Percentiles rank a stretch among this genome's conserved stretches.
Conservation (phyloP, 2,888 invertebrate genomes). For the Arrhopalites spinosus region DNA sequence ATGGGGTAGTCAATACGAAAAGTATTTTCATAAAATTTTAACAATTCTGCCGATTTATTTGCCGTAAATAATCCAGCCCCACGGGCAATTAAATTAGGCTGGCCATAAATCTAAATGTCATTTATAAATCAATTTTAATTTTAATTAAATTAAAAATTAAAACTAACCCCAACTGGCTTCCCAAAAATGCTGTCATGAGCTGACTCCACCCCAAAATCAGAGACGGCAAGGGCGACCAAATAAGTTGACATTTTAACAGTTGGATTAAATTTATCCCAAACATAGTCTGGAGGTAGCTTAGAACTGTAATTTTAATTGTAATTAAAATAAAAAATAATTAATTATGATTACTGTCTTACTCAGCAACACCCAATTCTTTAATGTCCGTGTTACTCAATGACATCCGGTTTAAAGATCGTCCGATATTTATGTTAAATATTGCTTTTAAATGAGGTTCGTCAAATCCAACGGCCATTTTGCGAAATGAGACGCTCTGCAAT, state of each 20-base stretch:
- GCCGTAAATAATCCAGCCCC: constrained; percentile 30
- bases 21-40: constrained; percentile 31
- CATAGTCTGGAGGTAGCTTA: constrained; percentile 5
- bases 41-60: constrained; percentile 41
- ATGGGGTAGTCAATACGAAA: neutral
- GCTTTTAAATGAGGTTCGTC: constrained; percentile 48
- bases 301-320: constrained; percentile 1
- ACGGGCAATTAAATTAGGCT: constrained; percentile 26
- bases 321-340: neutral
- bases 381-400: constrained; percentile 44
- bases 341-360: neutral
- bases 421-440: constrained; percentile 40
- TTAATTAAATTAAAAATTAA: neutral
- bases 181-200: constrained; percentile 23
- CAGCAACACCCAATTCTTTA: neutral
- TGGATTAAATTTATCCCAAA: constrained; percentile 15
- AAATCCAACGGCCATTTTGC: too few species aligned
- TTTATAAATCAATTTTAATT: neutral
- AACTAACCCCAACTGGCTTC: constrained; percentile 35
- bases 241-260: constrained; percentile 47
- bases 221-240: constrained; percentile 46
- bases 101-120: constrained; percentile 43
- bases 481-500: neutral
- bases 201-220: constrained; percentile 37
- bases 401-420: constrained; percentile 35